A percentile compares a stretch with the other conserved stretches of the same genome.
These are phyloP conservation scores for Nymphalis io DNA, from an alignment of 1,140 invertebrate species.

Conservation along the genomic window DNA sequence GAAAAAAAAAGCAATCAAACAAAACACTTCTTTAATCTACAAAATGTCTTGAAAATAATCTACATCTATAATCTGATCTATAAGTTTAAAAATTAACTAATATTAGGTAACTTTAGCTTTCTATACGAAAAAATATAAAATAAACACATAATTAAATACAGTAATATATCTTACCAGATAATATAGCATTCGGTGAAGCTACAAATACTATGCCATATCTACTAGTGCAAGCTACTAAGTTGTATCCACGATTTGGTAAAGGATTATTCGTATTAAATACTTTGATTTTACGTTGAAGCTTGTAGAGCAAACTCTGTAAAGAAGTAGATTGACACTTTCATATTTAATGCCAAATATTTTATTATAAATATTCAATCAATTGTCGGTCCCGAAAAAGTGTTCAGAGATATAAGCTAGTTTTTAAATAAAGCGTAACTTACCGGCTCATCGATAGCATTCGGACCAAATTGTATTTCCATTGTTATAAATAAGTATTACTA, in stretches of 20 bases:
- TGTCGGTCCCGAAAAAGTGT: no score
- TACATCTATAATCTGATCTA: no score
- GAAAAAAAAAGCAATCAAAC: conserved; percentile 28
- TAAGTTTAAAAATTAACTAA: no score
- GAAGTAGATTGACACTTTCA: background rate
- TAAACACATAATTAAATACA: background rate
- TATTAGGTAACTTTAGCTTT: no score
- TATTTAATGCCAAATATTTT: no score
- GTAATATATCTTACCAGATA: conserved; percentile 56
- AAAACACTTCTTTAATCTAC: no score
- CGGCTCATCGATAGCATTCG: conserved; percentile 66
- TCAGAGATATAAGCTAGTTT: background rate
- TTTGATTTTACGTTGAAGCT: conserved; percentile 72
- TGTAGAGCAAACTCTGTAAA: conserved; percentile 64
- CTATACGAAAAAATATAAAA: background rate
- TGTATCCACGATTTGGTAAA: conserved; percentile 66
- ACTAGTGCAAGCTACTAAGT: conserved; percentile 58
- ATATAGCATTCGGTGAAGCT: conserved; percentile 57
- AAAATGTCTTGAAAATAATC: no score
- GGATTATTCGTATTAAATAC: conserved; percentile 63
- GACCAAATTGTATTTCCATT: conserved; percentile 65
- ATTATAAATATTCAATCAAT: no score
- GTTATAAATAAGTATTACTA: background rate
- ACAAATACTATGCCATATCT: conserved; percentile 73
- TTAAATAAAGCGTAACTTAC: conserved; percentile 38